A percentile compares a stretch with the other conserved stretches of the same genome.
Conservation (phyloP, 1,140 invertebrate genomes). For the Meteorus sp. region DNA sequence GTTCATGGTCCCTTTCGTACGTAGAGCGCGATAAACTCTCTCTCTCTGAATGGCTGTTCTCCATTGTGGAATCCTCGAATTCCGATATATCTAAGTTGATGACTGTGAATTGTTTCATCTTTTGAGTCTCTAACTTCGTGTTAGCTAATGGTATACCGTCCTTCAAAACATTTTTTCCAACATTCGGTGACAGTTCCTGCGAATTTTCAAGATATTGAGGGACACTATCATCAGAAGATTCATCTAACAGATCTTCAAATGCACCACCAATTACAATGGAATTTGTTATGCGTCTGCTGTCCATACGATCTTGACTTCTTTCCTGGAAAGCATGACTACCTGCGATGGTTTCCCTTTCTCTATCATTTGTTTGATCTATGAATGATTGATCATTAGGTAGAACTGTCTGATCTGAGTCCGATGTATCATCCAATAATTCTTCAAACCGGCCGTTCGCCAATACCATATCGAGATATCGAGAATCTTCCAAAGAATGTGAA, state of each 20-base stretch:
- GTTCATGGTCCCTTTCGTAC: too few relatives aligned
- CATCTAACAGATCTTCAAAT: constrained; percentile 39
- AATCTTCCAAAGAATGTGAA: not conserved
- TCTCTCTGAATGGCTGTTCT: too few relatives aligned
- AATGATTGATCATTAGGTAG: not conserved
- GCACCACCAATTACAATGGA: not conserved
- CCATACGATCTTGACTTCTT: not conserved
- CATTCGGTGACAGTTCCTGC: not conserved
- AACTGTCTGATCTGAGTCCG: not conserved
- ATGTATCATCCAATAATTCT: constrained; percentile 27
- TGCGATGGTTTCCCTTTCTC: too few relatives aligned
- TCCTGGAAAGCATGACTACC: not conserved
- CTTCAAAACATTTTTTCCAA: constrained; percentile 10
- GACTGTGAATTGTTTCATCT: not conserved
- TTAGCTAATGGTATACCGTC: not conserved
- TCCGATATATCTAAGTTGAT: not conserved
- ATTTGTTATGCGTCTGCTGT: not conserved
- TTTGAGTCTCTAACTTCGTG: too few relatives aligned
- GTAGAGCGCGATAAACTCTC: too few relatives aligned
- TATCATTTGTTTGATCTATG: constrained; percentile 7
- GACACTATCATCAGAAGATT: constrained; percentile 31
- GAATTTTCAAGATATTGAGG: not conserved
- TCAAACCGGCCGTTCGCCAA: constrained; percentile 19
- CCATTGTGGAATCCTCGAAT: too few relatives aligned
- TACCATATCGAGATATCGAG: too few relatives aligned